Evolutionary conservation across 2,888 invertebrate genomes (phyloP).

Genomic region (Rhagonycha lutea): DNA sequence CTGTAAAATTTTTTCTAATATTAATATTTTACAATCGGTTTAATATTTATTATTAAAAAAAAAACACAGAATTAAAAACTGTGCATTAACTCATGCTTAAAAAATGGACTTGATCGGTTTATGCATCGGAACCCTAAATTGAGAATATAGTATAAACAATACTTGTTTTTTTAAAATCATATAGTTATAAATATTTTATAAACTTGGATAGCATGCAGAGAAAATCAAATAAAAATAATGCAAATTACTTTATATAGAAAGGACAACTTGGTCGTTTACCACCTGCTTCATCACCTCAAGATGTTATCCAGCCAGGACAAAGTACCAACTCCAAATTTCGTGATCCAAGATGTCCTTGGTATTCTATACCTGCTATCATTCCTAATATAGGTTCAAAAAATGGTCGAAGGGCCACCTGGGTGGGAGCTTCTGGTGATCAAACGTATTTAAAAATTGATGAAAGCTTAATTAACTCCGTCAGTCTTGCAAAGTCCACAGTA

Average conservation of each 20-base stretch:
- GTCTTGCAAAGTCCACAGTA: slow-evolving; percentile 84
- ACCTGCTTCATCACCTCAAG: slow-evolving; percentile 44
- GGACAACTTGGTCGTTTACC: slow-evolving; percentile 65
- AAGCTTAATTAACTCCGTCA: slow-evolving; percentile 88
- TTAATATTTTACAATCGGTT: slow-evolving; percentile 20
- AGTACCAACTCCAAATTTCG: slow-evolving; percentile 44
- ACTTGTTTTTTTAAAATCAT: too few species aligned
- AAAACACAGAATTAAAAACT: too few species aligned
- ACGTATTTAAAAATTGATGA: slow-evolving; percentile 93
- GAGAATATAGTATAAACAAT: too few species aligned
- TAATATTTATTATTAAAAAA: too few species aligned
- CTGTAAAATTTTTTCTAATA: neutral
- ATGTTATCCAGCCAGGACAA: slow-evolving; percentile 49
- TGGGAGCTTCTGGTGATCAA: slow-evolving; percentile 94
- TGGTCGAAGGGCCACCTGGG: slow-evolving; percentile 89
- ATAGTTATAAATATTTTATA: too few species aligned
- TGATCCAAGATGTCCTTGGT: slow-evolving; percentile 63
- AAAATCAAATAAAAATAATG: neutral
- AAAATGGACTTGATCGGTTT: too few species aligned
- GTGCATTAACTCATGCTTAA: too few species aligned
- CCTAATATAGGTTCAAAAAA: slow-evolving; percentile 83
- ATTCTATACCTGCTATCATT: slow-evolving; percentile 74
- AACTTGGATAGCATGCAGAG: too few species aligned
- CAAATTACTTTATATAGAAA: slow-evolving; percentile 52
- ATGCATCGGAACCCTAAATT: too few species aligned